These are phyloP conservation scores for Bettongia penicillata DNA, from an alignment of 2,113 vertebrate species.

Conservation along the genomic window DNA sequence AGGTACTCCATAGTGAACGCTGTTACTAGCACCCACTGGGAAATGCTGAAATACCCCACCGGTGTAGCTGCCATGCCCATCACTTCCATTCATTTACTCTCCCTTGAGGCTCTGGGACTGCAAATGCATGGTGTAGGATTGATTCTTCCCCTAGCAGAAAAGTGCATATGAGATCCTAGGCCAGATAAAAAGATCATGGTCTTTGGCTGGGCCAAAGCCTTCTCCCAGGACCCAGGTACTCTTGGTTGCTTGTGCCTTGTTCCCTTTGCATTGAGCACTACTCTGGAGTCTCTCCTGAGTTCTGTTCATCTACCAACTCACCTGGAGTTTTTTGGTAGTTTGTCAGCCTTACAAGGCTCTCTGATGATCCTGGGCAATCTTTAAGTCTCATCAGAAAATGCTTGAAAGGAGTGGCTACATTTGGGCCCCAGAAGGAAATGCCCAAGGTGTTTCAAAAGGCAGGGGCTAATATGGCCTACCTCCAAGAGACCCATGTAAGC, in stretches of 20 bases:
- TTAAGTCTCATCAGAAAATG: conserved; percentile 21
- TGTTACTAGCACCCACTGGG: neutral
- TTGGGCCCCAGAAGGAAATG: conserved; percentile 36
- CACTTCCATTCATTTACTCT: neutral
- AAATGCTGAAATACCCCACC: neutral
- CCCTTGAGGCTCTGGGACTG: neutral
- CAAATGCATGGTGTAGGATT: neutral
- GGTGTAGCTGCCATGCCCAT: neutral
- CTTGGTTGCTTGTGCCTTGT: neutral
- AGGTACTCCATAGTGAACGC: neutral
- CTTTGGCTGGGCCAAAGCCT: neutral
- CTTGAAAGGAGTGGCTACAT: neutral
- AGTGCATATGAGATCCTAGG: neutral
- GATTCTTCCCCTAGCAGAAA: neutral
- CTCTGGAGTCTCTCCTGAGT: neutral
- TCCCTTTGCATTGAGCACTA: neutral
- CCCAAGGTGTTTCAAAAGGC: conserved; percentile 7
- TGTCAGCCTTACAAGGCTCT: conserved; percentile 5
- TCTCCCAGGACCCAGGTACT: neutral
- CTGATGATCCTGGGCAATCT: conserved; percentile 28
- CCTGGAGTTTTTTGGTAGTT: neutral
- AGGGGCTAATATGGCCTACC: conserved; percentile 39
- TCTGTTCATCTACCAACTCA: neutral
- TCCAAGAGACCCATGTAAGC: conserved; percentile 44
- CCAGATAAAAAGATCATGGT: neutral